A percentile compares a stretch with the other conserved stretches of the same genome.
These are phyloP conservation scores for Oedothorax gibbosus DNA, from an alignment of 1,140 invertebrate species.

Conservation along the genomic window DNA sequence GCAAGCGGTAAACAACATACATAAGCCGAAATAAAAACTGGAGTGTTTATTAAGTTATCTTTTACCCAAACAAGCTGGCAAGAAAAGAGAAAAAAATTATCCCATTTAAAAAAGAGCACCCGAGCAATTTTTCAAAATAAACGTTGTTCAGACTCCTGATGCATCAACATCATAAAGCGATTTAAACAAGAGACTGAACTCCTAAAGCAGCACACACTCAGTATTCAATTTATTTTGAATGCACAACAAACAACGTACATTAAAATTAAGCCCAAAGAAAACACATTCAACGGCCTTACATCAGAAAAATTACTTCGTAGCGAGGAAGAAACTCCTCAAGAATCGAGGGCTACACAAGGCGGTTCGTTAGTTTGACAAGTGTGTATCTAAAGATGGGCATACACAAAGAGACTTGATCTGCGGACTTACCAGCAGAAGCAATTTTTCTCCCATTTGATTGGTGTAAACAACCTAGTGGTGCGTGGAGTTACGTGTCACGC, in stretches of 20 bases:
- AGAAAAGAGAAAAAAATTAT: background rate
- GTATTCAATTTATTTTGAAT: conserved; percentile 31
- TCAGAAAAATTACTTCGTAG: conserved; percentile 1
- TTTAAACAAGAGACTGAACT: background rate
- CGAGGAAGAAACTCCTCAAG: background rate
- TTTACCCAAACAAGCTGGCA: background rate
- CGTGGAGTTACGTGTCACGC: too few species aligned
- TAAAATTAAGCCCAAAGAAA: conserved; percentile 21
- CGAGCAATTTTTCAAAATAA: background rate
- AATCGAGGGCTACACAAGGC: too few species aligned
- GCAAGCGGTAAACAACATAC: too few species aligned
- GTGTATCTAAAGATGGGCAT: too few species aligned
- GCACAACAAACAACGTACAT: background rate
- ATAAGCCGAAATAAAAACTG: too few species aligned
- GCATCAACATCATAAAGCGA: conserved; percentile 16
- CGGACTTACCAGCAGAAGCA: too few species aligned
- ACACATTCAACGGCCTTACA: background rate
- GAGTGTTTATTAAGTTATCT: too few species aligned
- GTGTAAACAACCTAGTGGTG: too few species aligned
- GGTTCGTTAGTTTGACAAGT: too few species aligned
- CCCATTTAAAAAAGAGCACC: background rate
- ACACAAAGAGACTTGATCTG: too few species aligned
- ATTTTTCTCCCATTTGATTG: too few species aligned
- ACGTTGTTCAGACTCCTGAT: background rate
- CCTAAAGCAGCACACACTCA: background rate